Base-by-base conservation (phyloP, 2,113 vertebrate species). In the Camelus bactrianus region DNA sequence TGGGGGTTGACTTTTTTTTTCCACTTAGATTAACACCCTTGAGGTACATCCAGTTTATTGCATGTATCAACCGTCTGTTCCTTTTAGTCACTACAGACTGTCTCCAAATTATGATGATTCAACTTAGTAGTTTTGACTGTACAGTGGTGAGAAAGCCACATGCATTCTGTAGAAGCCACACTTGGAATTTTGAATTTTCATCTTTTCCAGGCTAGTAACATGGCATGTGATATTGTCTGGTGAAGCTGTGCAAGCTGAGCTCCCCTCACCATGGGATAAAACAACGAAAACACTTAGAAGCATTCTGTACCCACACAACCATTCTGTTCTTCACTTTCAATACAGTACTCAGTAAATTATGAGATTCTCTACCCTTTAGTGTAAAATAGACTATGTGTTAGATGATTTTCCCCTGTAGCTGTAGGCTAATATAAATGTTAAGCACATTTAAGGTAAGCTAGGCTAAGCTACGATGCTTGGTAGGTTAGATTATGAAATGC, bases 381-480 rank as follows among this genome's bases (percentile, higher is more conserved):
- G 0, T 30, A 48, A 73, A 73, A 73, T 73, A 16, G 24, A 26
- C 72, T 48, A 26, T 73, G 42, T 48, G 72, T 75, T 75, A 50
- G 26, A 30, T 48, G 26, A 48, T 48, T 48, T 72, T 46, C 26
- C 15, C 70, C 42, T 38, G 38, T 38, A 48, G 7, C 22, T 28
- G 11, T 42, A 72, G 13, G 26, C 22, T 46, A 46, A 16, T 70
- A 7, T 28, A 73, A 46, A 13, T 42, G 12, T 42, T 42, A 38
- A 19, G 22, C 38, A 3, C 42, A 5, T 70, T 70, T 72, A 46
- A 42, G 38, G 4, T 70, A 70, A 32, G 67, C 6, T 70, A 38
- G 10, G 30, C 62, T 32, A 65, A 65, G 20, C 10, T 73, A 46
- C 28, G 24, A 28, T 73, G 5, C 48, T 73, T 0, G 0, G 26